Evolutionary conservation across 2,888 invertebrate genomes (phyloP), one percentile per base, ranked within the genome.

Genomic region (Oscheius myriophilus): DNA sequence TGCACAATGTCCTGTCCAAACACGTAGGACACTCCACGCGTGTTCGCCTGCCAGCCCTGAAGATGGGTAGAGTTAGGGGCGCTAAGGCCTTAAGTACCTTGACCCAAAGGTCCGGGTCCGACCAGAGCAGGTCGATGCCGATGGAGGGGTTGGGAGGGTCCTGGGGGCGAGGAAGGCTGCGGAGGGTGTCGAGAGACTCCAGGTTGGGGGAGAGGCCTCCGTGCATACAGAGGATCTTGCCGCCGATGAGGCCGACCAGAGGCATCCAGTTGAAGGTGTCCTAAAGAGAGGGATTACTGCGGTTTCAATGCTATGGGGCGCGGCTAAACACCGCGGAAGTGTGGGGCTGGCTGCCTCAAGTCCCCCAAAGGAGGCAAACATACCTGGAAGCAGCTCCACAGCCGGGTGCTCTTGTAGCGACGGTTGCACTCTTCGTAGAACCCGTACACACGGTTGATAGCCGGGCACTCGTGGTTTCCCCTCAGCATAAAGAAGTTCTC

Each of bases 1-100:
- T 87, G 84, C 12, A 90, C 89, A 39, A 90, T 87, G 74, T 90
- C 90, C 23, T 89, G 89, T 16, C 90, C 90, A 84, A 90, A 90
- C 51, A 89, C 89, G 83, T 88, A 90, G 18, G 89, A 89, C 23
- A 90, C 90, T 64, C 90, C 90, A 57, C 90, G 80, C 18, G 82
- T 82, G 69, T 82, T 84, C 25, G 80, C 79, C 69, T 78, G 74
- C 75, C 75, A 75, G 62, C 75, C 75, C 70, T 58, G 58, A n/a
- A n/a, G n/a, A n/a, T n/a, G n/a, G n/a, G n/a, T n/a, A n/a, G n/a
- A n/a, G n/a, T n/a, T n/a, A n/a, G n/a, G n/a, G n/a, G n/a, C n/a
- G n/a, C n/a, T n/a, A n/a, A n/a, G n/a, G n/a, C n/a, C n/a, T n/a
- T n/a, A n/a, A n/a, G n/a, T n/a, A n/a, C 77, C 70, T 80, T 79